Evolutionary conservation across 2,113 vertebrate genomes (phyloP).

Genomic region (Chionomys nivalis): DNA sequence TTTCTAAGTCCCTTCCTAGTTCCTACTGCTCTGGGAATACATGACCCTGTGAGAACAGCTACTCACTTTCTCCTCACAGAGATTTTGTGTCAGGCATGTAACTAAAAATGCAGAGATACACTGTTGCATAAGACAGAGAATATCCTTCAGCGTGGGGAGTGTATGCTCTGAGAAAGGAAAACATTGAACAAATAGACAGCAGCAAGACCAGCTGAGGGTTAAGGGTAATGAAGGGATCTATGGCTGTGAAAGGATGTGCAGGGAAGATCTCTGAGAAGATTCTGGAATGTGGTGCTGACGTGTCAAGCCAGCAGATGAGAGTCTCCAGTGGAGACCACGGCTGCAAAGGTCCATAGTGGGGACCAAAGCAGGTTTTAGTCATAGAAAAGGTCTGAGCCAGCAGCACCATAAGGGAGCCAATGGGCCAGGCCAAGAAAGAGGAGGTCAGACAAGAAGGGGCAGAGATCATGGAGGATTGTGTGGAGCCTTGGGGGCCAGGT

Average conservation of each 20-base stretch:
- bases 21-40: background rate
- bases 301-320: background rate
- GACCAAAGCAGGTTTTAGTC: background rate
- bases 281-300: background rate
- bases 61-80: background rate
- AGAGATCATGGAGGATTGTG: background rate
- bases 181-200: background rate
- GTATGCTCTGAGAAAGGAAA: background rate
- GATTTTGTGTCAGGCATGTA: background rate
- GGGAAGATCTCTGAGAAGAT: background rate
- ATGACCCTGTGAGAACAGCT: background rate
- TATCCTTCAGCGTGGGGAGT: background rate
- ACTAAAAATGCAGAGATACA: background rate
- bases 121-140: background rate
- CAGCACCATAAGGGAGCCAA: rapidly evolving
- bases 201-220: background rate
- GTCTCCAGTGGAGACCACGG: background rate
- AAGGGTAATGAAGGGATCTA: background rate
- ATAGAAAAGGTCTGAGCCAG: background rate
- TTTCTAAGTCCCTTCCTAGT: background rate
- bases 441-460: background rate
- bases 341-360: background rate
- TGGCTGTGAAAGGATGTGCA: background rate
- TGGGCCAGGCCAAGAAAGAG: background rate
- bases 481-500: background rate